Percentiles rank a stretch among this genome's conserved stretches.
These are phyloP conservation scores for Montipora efflorescens DNA, from an alignment of 64 coral and sea anemone species.

Conservation along the genomic window DNA sequence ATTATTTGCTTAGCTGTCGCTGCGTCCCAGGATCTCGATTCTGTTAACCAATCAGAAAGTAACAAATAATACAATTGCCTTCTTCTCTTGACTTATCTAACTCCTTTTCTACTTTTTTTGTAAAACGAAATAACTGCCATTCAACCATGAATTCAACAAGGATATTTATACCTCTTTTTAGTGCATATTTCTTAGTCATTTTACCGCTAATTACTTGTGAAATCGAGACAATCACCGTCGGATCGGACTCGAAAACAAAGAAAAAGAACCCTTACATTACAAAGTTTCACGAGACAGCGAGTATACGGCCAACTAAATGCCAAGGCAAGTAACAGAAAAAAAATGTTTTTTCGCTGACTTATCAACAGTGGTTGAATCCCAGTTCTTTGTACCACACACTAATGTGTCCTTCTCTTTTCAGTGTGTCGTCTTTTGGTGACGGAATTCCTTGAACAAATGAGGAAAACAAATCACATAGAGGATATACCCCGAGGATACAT, in stretches of 20 bases:
- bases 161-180: not conserved
- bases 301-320: conserved; percentile 62
- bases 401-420: not conserved
- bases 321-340: conserved; percentile 34
- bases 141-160: not conserved
- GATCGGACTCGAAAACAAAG: not conserved
- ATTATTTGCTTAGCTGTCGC: conserved; percentile 23
- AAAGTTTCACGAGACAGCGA: conserved; percentile 54
- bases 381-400: not conserved
- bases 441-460: conserved; percentile 76
- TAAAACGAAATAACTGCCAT: too few relatives aligned
- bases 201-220: not conserved
- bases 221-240: conserved; percentile 10
- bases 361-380: too few relatives aligned
- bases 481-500: conserved; percentile 55
- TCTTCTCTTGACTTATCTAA: too few relatives aligned
- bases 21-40: not conserved
- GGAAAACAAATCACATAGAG: conserved; percentile 56
- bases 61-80: conserved; percentile 16
- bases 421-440: conserved; percentile 84
- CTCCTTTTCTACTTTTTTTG: too few relatives aligned
- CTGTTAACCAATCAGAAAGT: not conserved
- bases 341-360: not conserved
- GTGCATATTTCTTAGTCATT: not conserved
- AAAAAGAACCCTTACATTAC: conserved; percentile 70